These are phyloP conservation scores for Drosophila pruinosa DNA, from an alignment of 1,140 invertebrate genomes.

Conservation along the genomic window DNA sequence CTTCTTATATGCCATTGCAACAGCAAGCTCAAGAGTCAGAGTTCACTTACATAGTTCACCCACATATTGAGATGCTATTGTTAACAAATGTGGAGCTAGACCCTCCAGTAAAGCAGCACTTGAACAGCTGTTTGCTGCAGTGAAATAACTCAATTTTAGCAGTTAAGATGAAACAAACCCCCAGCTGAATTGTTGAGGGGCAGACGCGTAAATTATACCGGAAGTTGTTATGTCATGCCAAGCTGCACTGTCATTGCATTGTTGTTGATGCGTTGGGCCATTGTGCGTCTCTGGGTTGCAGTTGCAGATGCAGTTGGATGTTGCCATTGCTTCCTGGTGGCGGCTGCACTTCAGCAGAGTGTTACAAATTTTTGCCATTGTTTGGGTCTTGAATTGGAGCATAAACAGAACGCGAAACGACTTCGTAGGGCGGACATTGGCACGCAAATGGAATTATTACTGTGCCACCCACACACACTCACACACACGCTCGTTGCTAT, in stretches of 20 bases:
- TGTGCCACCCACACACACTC: slow-evolving; percentile 57
- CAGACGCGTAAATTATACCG: slow-evolving; percentile 45
- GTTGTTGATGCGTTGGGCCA: slow-evolving; percentile 2
- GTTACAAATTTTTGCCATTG: slow-evolving; percentile 55
- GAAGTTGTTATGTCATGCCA: slow-evolving; percentile 66
- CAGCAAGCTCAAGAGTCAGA: not conserved
- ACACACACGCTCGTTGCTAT: slow-evolving; percentile 10
- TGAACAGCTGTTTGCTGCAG: slow-evolving; percentile 60
- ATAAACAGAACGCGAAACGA: slow-evolving; percentile 47
- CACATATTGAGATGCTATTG: not conserved
- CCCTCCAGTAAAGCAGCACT: slow-evolving; percentile 1
- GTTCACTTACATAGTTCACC: not conserved
- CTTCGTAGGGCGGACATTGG: slow-evolving; percentile 6
- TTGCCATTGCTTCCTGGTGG: slow-evolving; percentile 52
- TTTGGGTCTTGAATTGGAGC: slow-evolving; percentile 59
- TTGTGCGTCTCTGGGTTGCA: slow-evolving; percentile 41
- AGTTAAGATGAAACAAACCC: slow-evolving; percentile 35
- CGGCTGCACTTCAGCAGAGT: slow-evolving; percentile 59
- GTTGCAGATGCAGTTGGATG: slow-evolving; percentile 1
- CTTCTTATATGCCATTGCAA: too few relatives aligned
- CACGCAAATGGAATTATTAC: slow-evolving; percentile 64
- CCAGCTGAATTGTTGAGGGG: too few relatives aligned
- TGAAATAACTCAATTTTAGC: slow-evolving; percentile 53
- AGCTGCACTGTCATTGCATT: slow-evolving; percentile 33
- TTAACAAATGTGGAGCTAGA: not conserved